A percentile compares a stretch with the other conserved stretches of the same genome.
Conservation (phyloP, 2,797 vertebrate genomes). For the Pelodytes ibericus region DNA sequence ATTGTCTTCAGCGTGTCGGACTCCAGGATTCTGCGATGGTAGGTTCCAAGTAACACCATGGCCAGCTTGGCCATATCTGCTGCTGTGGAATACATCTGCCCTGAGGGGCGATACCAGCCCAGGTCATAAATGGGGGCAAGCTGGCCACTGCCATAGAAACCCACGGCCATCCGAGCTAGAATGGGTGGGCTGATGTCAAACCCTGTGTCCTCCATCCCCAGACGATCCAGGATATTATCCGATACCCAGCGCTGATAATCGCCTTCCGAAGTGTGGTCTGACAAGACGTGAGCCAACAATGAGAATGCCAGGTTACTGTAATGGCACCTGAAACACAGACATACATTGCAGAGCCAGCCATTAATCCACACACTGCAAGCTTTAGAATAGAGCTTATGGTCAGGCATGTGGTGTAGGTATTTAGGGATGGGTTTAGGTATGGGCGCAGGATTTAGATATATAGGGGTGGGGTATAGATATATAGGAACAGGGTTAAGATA, state of each 20-base stretch:
- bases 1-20: slow-evolving; percentile 87
- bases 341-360: too few species aligned
- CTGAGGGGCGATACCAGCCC: slow-evolving; percentile 93
- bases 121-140: slow-evolving; percentile 88
- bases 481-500: too few species aligned
- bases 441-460: too few species aligned
- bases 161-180: slow-evolving; percentile 83
- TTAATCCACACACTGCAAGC: too few species aligned
- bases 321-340: slow-evolving; percentile 82
- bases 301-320: slow-evolving; percentile 96
- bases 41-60: slow-evolving; percentile 84
- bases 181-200: slow-evolving; percentile 81
- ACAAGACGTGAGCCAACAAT: slow-evolving; percentile 87
- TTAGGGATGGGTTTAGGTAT: too few species aligned
- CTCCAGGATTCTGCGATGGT: slow-evolving; percentile 79
- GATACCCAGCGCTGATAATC: slow-evolving; percentile 90
- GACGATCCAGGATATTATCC: slow-evolving; percentile 85
- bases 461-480: too few species aligned
- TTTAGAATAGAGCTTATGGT: too few species aligned
- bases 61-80: slow-evolving; percentile 91
- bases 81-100: slow-evolving; percentile 93
- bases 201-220: slow-evolving; percentile 92
- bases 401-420: too few species aligned
- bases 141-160: slow-evolving; percentile 85
- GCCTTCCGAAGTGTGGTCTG: slow-evolving; percentile 74